These are phyloP conservation scores for Psophia crepitans DNA, from an alignment of 2,113 vertebrate genomes.

Conservation along the genomic window DNA sequence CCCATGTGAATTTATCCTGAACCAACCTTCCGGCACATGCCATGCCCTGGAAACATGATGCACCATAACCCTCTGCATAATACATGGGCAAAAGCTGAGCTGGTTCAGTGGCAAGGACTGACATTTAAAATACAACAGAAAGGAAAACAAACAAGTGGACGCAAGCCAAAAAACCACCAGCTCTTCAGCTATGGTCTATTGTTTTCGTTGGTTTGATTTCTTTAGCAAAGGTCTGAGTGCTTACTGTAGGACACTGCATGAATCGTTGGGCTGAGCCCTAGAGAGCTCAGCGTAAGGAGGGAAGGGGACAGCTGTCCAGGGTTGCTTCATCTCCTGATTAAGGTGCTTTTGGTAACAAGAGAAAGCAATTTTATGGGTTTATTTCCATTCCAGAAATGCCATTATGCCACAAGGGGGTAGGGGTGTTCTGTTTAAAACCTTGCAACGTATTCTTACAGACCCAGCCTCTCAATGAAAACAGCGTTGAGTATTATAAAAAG, in stretches of 20 bases:
- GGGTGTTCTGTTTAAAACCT: constrained; percentile 70
- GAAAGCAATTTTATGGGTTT: not conserved
- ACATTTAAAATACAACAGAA: not conserved
- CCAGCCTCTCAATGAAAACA: not conserved
- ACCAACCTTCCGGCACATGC: not conserved
- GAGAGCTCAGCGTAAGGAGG: not conserved
- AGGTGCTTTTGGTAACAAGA: constrained; percentile 1
- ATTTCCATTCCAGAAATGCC: constrained; percentile 56
- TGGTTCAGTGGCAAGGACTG: not conserved
- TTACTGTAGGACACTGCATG: not conserved
- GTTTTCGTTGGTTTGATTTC: not conserved
- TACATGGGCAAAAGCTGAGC: not conserved
- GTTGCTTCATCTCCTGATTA: not conserved
- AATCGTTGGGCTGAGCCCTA: not conserved
- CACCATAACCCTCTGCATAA: not conserved
- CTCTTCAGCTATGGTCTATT: not conserved
- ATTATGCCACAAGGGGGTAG: constrained; percentile 78
- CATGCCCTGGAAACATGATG: not conserved
- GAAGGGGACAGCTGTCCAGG: not conserved
- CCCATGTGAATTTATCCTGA: not conserved
- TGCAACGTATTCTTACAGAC: not conserved
- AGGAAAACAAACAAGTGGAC: not conserved
- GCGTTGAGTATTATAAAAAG: not conserved
- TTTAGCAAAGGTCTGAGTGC: not conserved
- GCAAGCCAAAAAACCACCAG: not conserved